Evolutionary conservation across 2,113 vertebrate species (phyloP), one percentile per base, ranked within the genome.

Genomic region (Sinocyclocheilus anophthalmus): DNA sequence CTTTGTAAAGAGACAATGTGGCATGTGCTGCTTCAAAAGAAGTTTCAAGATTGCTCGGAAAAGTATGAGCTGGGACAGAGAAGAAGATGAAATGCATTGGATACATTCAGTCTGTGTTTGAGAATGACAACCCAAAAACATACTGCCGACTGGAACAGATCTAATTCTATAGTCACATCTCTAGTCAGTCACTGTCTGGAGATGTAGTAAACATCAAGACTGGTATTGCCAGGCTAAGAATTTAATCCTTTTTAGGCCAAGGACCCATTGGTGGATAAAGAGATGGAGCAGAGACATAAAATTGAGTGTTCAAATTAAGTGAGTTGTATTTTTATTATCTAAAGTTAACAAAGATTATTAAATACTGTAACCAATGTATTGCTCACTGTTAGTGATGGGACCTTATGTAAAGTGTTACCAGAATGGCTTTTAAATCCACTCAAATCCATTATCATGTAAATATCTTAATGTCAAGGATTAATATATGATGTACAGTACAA

Each of bases 401-500:
- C 53, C 53, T 55, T 55, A 55, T 55, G 53, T 18, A 55, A 18
- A 55, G 14, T 55, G 53, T 55, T 55, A 18, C 53, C 4, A 16
- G 65, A 69, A 30, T 33, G 65, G 5, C 4, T 63, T 63, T 24
- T 63, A 63, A 26, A 63, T n/a, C 10, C 61, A 26, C 24, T 65
- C 2, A 65, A 65, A 65, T 11, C 61, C 11, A 26, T 65, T 65
- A 61, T 61, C 22, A 61, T n/a, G 20, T 61, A 24, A 5, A 20
- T 70, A 18, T 70, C 16, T 70, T 70, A 8, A 18, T 3, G 5
- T 4, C 14, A 9, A 33, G 24, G 65, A 67, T 16, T 67, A 7
- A 69, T 37, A 70, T 7, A 8, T 37, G 67, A 70, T 70, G 72
- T 75, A n/a, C 37, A 75, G 72, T 75, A n/a, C 37, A 75, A 45